phyloP scores from a whole-genome alignment of 2,888 invertebrate genomes.

The Eulithis testata region DNA sequence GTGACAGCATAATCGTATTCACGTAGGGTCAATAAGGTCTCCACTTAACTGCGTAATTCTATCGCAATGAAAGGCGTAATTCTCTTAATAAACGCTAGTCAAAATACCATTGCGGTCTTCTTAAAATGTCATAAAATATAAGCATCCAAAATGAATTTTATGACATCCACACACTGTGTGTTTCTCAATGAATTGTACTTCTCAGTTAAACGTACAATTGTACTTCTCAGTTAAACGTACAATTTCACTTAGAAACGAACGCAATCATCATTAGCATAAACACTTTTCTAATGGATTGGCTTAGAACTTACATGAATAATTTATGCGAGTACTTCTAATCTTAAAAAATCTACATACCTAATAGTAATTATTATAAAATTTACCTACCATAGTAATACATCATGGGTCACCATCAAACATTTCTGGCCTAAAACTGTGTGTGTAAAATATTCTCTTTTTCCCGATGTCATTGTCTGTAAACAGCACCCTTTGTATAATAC shows the following conservation, averaged over 20 bases:
- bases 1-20: conserved; percentile 5
- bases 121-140: too few species aligned
- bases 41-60: conserved; percentile 16
- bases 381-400: not conserved
- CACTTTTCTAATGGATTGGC: conserved; percentile 7
- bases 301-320: not conserved
- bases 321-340: not conserved
- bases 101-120: too few species aligned
- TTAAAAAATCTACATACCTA: not conserved
- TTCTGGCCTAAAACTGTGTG: not conserved
- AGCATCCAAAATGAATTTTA: too few species aligned
- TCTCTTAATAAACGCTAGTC: too few species aligned
- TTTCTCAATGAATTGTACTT: too few species aligned
- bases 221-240: conserved; percentile 5
- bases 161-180: too few species aligned
- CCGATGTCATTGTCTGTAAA: too few species aligned
- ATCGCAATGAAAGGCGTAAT: not conserved
- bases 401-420: too few species aligned
- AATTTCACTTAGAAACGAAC: conserved; percentile 20
- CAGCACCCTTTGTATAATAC: too few species aligned
- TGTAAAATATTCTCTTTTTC: too few species aligned
- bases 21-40: conserved; percentile 15
- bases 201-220: conserved; percentile 7
- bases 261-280: conserved; percentile 20
- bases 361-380: too few species aligned